Conservation (phyloP, 1,140 invertebrate species). For the Gryon sp. region DNA sequence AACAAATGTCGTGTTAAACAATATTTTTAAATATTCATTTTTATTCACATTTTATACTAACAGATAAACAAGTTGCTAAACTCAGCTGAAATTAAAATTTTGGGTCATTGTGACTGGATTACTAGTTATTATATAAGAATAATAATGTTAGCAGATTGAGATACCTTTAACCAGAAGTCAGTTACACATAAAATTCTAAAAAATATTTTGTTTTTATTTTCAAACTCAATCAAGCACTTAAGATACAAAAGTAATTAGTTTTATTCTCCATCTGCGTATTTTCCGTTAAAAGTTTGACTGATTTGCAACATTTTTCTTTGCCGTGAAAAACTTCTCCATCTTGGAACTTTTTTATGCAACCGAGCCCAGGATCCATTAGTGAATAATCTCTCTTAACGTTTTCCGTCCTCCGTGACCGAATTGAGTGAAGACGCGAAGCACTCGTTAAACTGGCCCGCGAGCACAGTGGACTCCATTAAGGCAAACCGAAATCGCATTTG, state of each 20-base stretch:
- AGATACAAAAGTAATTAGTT: no score
- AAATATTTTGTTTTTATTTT: no score
- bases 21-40: background rate
- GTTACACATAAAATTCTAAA: no score
- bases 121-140: no score
- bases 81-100: no score
- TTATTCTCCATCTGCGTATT: no score
- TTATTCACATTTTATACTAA: background rate
- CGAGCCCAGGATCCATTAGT: slow-evolving; percentile 34
- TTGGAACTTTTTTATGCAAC: slow-evolving; percentile 24
- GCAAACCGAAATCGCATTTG: slow-evolving; percentile 61
- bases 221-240: no score
- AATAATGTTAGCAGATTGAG: no score
- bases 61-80: no score
- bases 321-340: background rate
- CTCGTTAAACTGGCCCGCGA: slow-evolving; percentile 65
- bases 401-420: slow-evolving; percentile 48
- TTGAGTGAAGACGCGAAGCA: slow-evolving; percentile 48
- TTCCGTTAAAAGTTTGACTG: no score
- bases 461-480: slow-evolving; percentile 64
- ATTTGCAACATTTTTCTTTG: slow-evolving; percentile 10
- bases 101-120: no score
- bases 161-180: no score
- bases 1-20: slow-evolving; percentile 24
- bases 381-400: slow-evolving; percentile 54